phyloP scores from a whole-genome alignment of 2,888 invertebrate genomes.

The Hemistola chrysoprasaria region DNA sequence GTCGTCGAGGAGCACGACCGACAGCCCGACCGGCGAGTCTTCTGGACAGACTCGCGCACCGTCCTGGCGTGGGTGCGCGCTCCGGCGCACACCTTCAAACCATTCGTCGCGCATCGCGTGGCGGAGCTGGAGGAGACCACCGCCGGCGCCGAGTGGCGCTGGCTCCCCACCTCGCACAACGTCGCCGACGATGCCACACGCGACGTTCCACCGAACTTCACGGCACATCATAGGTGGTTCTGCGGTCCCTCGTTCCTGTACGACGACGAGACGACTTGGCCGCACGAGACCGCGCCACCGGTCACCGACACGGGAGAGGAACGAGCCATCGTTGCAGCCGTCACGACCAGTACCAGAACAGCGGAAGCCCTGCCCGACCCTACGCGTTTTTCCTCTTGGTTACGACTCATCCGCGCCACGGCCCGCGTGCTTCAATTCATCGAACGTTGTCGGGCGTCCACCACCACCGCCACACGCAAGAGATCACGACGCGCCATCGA shows the following conservation, averaged over 20 bases:
- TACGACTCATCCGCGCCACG: not conserved
- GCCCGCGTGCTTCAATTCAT: slow-evolving; percentile 1
- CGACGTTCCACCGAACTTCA: not conserved
- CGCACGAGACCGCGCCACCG: not conserved
- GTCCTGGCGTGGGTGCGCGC: too few relatives aligned
- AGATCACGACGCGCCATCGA: not conserved
- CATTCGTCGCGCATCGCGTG: slow-evolving; percentile 22
- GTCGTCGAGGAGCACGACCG: slow-evolving; percentile 14
- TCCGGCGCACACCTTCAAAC: not conserved
- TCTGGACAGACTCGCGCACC: slow-evolving; percentile 11
- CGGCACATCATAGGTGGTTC: not conserved
- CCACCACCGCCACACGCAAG: not conserved
- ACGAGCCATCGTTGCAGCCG: not conserved
- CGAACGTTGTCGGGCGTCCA: not conserved
- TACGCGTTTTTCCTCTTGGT: not conserved
- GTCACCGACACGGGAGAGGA: not conserved
- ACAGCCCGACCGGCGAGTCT: not conserved
- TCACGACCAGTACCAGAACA: not conserved
- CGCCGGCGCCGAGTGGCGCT: slow-evolving; percentile 2
- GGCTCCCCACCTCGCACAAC: slow-evolving; percentile 1
- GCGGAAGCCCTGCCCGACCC: not conserved
- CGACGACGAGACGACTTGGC: not conserved
- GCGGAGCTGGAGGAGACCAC: slow-evolving; percentile 17
- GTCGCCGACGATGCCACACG: not conserved
- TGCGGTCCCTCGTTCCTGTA: not conserved